These are phyloP conservation scores for Tragulus kanchil DNA, from an alignment of 2,113 vertebrate species.

Conservation along the genomic window DNA sequence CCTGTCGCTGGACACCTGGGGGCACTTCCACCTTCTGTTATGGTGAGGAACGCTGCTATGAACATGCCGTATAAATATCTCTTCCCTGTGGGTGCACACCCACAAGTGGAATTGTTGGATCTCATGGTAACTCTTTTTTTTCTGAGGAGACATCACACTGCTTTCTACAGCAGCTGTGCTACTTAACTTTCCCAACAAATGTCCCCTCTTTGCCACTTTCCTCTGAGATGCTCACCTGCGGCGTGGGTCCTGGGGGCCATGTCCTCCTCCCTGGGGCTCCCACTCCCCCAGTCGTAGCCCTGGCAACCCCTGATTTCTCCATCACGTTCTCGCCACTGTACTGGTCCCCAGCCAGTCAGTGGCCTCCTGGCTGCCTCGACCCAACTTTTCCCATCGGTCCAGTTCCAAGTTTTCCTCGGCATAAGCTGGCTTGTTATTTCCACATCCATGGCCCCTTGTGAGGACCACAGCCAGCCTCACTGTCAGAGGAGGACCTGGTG, in stretches of 20 bases:
- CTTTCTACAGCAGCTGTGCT: not conserved
- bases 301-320: not conserved
- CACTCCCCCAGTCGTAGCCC: not conserved
- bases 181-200: accelerated
- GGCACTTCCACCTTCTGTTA: not conserved
- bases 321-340: not conserved
- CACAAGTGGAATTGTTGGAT: not conserved
- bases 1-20: not conserved
- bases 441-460: not conserved
- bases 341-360: not conserved
- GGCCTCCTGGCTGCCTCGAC: not conserved
- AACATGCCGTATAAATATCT: not conserved
- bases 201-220: not conserved
- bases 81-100: not conserved
- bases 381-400: accelerated
- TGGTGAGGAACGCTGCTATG: not conserved
- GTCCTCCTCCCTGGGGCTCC: not conserved
- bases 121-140: not conserved
- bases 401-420: not conserved
- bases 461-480: not conserved
- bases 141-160: not conserved
- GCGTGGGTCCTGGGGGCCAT: not conserved
- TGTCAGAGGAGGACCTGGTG: not conserved
- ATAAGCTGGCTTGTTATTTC: not conserved
- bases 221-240: not conserved